Base-by-base conservation (phyloP, 53 echinoderm and acorn worm species). In the Paelopatides confundens region DNA sequence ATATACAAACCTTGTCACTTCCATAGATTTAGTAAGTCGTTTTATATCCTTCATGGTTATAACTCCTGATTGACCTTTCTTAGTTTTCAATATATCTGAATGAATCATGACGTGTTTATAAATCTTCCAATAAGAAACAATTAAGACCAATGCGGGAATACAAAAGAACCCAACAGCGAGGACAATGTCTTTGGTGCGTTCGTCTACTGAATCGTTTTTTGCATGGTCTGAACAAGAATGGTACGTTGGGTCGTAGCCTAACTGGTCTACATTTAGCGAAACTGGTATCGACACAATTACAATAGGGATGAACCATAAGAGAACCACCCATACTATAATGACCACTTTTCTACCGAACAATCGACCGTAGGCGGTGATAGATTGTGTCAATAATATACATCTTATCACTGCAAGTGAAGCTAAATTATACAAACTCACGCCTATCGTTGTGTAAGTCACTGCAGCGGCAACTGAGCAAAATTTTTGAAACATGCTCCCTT, bases 351-450 rank as follows among this genome's bases (percentile, higher is more conserved):
- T 83, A 24, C 64, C n/a, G 78, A 71, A 93, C 14, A 90, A 18
- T 15, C 21, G 34, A 24, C 46, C 33, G 62, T 93, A 87, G 3
- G 76, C 35, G 4, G 32, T 51, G 8, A 54, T 26, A 2, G 90
- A 65, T 39, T 87, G 36, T 1, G 93, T 93, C 40, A 93, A 88
- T 35, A 93, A 82, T 18, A 93, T 33, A 37, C 38, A 87, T 9
- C 93, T 34, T 48, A 82, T 93, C 81, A 30, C 39, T 10, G 87
- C 93, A 12, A 93, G 82, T 18, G 93, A 88, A 27, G 92, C 88
- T 38, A 92, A 40, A 38, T 43, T 92, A 52, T 88, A 88, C 14
- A 92, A 39, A 37, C 93, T 93, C 12, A 83, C 83, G 5, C 93
- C 90, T 17, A 85, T 50, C 36, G 87, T 71, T 17, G 66, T 29